These are phyloP conservation scores for Porites evermanni DNA, from an alignment of 92 coral and sea anemone genomes.

Conservation along the genomic window DNA sequence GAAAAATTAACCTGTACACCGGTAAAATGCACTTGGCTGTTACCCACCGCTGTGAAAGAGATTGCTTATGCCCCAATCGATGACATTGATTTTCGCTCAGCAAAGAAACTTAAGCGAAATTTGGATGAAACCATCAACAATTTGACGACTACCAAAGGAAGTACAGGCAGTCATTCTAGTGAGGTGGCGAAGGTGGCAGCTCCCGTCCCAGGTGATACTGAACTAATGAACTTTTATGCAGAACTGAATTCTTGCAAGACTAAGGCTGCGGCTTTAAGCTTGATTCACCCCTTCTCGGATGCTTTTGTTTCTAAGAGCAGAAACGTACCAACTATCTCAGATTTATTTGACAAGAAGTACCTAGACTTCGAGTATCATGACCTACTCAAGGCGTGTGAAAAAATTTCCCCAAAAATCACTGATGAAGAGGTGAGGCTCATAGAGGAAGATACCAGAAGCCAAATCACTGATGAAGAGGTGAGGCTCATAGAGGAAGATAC, in stretches of 20 bases:
- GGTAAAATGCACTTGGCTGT: constrained; percentile 53
- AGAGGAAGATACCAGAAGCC: constrained; percentile 76
- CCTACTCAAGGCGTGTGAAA: constrained; percentile 55
- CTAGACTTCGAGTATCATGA: constrained; percentile 64
- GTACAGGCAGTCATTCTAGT: background rate
- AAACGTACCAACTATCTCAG: constrained; percentile 54
- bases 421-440: constrained; percentile 53
- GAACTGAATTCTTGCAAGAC: constrained; percentile 60
- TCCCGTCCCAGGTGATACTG: constrained; percentile 38
- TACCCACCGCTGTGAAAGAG: constrained; percentile 51
- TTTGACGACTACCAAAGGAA: constrained; percentile 37
- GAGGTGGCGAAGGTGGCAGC: constrained; percentile 20
- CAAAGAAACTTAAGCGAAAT: constrained; percentile 47
- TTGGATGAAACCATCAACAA: constrained; percentile 51
- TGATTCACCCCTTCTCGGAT: constrained; percentile 67
- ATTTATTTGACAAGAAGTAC: constrained; percentile 60
- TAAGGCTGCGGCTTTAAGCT: constrained; percentile 61
- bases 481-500: constrained; percentile 67
- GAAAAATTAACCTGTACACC: constrained; percentile 49
- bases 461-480: constrained; percentile 55
- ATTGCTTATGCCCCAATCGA: constrained; percentile 35
- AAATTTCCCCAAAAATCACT: constrained; percentile 47
- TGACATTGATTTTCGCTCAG: constrained; percentile 56
- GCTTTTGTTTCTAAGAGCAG: constrained; percentile 66
- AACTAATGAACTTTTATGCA: constrained; percentile 39